These are phyloP conservation scores for Cavia aperea DNA, from an alignment of 2,113 vertebrate species.

Conservation along the genomic window DNA sequence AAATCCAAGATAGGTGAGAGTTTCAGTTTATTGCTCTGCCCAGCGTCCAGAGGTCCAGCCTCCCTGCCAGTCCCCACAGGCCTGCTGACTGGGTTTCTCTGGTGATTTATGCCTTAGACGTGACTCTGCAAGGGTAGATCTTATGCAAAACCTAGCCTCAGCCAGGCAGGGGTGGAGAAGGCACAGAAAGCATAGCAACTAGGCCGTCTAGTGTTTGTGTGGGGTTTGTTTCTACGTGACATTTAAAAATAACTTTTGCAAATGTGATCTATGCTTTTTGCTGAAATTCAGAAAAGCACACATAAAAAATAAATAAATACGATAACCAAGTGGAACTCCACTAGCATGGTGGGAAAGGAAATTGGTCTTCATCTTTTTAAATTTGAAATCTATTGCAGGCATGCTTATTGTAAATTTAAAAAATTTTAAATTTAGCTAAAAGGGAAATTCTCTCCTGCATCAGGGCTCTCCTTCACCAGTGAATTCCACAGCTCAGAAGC, in stretches of 20 bases:
- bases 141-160: neutral
- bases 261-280: neutral
- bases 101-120: neutral
- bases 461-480: rapidly evolving
- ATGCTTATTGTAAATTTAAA: neutral
- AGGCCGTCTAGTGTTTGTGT: neutral
- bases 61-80: neutral
- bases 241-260: constrained; percentile 40
- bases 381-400: neutral
- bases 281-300: neutral
- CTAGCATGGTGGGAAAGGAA: neutral
- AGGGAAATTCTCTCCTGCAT: neutral
- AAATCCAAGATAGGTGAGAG: neutral
- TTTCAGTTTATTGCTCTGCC: neutral
- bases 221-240: neutral
- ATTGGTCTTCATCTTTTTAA: neutral
- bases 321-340: neutral
- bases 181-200: neutral
- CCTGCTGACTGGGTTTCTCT: neutral
- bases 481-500: neutral
- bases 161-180: neutral
- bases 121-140: neutral
- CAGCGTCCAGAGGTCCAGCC: neutral
- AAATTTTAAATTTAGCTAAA: neutral
- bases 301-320: neutral